Conservation (phyloP, 2,888 invertebrate genomes). For the Cephus nigrinus region DNA sequence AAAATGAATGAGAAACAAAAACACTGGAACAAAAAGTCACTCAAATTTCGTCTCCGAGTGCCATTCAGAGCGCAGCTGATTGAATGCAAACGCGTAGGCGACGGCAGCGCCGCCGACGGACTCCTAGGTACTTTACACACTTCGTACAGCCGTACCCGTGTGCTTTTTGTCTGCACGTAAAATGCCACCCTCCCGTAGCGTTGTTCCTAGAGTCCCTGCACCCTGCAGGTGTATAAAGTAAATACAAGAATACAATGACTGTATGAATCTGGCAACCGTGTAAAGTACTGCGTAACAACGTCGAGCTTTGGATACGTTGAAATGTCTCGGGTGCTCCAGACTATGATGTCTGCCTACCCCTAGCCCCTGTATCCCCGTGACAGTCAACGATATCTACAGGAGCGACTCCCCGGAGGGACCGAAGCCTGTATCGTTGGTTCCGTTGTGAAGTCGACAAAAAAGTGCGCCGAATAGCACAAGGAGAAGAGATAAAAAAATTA, state of each 20-base stretch:
- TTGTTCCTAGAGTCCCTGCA: not conserved
- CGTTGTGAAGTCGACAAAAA: not conserved
- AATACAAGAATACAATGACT: not conserved
- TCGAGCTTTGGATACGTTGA: not conserved
- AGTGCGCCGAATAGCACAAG: not conserved
- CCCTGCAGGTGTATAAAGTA: not conserved
- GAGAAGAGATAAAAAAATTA: not conserved
- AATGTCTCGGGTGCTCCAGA: not conserved
- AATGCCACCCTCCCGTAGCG: not conserved
- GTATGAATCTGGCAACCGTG: not conserved
- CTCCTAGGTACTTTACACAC: not conserved
- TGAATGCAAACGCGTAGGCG: not conserved
- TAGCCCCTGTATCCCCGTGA: not conserved
- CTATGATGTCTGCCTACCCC: not conserved
- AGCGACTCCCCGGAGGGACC: not conserved
- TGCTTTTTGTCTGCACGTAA: not conserved
- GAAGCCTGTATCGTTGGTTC: not conserved
- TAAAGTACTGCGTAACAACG: not conserved
- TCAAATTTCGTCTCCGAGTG: conserved; percentile 46
- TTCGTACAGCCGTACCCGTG: not conserved
- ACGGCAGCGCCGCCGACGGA: not conserved
- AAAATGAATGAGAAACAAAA: conserved; percentile 1
- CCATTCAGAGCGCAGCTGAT: conserved; percentile 21
- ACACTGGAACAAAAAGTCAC: conserved; percentile 45
- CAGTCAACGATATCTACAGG: not conserved